Conservation (phyloP, 2,113 vertebrate genomes). For the Oceanites oceanicus region DNA sequence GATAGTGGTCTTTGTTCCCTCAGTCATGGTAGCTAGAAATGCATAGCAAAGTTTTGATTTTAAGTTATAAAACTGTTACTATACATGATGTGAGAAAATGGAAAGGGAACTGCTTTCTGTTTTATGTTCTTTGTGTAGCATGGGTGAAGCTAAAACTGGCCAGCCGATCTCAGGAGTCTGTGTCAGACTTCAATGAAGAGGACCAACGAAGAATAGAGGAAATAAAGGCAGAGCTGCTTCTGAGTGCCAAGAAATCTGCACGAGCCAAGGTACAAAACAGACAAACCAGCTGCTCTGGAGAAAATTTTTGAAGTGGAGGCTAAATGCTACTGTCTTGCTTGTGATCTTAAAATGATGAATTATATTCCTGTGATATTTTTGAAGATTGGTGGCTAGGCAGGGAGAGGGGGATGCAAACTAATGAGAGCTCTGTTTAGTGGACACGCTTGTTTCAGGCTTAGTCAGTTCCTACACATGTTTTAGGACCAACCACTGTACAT, state of each 20-base stretch:
- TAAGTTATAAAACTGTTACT: background rate
- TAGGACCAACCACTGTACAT: background rate
- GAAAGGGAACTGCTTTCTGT: background rate
- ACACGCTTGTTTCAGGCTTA: background rate
- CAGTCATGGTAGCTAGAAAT: background rate
- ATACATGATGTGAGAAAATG: accelerated
- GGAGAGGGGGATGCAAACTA: background rate
- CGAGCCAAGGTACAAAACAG: conserved; percentile 69
- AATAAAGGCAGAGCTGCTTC: conserved; percentile 83
- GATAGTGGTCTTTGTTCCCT: background rate
- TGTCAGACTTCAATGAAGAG: conserved; percentile 74
- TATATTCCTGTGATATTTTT: background rate
- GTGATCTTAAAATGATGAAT: background rate
- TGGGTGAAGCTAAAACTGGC: conserved; percentile 81
- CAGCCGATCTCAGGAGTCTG: conserved; percentile 64
- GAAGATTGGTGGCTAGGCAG: background rate
- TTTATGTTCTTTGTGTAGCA: conserved; percentile 72
- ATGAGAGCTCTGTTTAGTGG: background rate
- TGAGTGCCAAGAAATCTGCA: conserved; percentile 20
- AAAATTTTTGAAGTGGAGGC: background rate
- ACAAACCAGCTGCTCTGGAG: background rate
- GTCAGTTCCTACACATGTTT: background rate
- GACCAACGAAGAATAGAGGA: conserved; percentile 79
- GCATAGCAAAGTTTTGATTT: background rate
- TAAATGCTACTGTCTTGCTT: background rate